Percentiles rank a stretch among this genome's conserved stretches.
Evolutionary conservation across 2,888 invertebrate genomes (phyloP).

Genomic region (Acronicta aceris): DNA sequence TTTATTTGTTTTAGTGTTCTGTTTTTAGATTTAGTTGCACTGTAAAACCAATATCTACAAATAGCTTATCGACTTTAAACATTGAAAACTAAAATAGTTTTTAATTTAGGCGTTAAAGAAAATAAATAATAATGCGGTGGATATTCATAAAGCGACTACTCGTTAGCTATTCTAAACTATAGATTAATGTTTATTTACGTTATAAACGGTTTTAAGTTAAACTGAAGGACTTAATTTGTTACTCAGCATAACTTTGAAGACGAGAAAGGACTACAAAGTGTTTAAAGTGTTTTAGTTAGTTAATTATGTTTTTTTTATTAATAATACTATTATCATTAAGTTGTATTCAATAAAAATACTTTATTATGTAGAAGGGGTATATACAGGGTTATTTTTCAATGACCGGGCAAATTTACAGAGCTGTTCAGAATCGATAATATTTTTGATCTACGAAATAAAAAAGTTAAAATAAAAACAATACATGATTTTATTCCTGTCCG

Average conservation of each 20-base stretch:
- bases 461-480: no score
- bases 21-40: constrained; percentile 19
- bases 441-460: no score
- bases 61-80: constrained; percentile 7
- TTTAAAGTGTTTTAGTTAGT: no score
- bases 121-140: constrained; percentile 15
- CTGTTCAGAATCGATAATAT: no score
- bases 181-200: constrained; percentile 26
- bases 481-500: no score
- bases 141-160: neutral
- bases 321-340: no score
- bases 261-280: no score
- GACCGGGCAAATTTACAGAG: no score
- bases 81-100: constrained; percentile 13
- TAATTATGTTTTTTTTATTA: no score
- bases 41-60: constrained; percentile 19
- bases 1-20: constrained; percentile 1
- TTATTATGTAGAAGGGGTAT: no score
- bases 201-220: constrained; percentile 20
- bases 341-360: no score
- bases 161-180: constrained; percentile 9
- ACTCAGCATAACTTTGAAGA: constrained; percentile 5
- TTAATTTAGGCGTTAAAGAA: constrained; percentile 17
- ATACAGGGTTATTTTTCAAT: no score
- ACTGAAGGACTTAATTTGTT: constrained; percentile 38